A percentile compares a stretch with the other conserved stretches of the same genome.
phyloP scores from a whole-genome alignment of 2,797 vertebrate genomes.

The Pseudotriccus pelzelni region DNA sequence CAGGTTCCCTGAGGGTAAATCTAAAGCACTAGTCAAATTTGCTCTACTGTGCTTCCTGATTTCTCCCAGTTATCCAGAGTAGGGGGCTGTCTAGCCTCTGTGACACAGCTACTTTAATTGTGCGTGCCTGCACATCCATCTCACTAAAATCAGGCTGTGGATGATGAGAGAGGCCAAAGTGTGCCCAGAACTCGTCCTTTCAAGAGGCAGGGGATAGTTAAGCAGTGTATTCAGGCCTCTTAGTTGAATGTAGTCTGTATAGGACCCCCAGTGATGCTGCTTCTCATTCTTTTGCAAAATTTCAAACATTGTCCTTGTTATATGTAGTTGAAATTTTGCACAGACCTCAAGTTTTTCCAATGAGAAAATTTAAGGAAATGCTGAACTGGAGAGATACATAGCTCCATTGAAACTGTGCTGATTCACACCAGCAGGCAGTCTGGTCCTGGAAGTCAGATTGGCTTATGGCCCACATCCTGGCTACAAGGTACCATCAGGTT shows the following conservation, averaged over 20 bases:
- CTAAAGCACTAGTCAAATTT: background rate
- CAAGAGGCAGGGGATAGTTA: background rate
- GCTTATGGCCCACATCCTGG: background rate
- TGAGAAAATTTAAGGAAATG: background rate
- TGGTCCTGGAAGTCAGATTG: background rate
- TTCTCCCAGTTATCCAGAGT: background rate
- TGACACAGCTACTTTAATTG: background rate
- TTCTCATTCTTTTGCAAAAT: background rate
- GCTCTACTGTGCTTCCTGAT: background rate
- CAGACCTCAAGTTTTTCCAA: background rate
- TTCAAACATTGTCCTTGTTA: background rate
- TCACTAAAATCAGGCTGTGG: background rate
- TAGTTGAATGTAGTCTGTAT: background rate
- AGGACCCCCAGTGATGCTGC: background rate
- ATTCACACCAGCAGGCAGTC: background rate
- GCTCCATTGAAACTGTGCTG: background rate
- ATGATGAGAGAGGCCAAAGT: background rate
- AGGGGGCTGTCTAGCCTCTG: background rate
- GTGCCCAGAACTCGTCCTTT: background rate
- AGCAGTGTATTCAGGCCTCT: background rate
- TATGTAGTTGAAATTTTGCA: background rate
- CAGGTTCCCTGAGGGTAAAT: background rate
- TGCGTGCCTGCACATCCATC: background rate
- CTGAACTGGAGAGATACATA: background rate
- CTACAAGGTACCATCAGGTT: background rate